Percentiles rank a stretch among this genome's conserved stretches.
These are phyloP conservation scores for Anguilla megastoma DNA, from an alignment of 2,797 vertebrate genomes.

Conservation along the genomic window DNA sequence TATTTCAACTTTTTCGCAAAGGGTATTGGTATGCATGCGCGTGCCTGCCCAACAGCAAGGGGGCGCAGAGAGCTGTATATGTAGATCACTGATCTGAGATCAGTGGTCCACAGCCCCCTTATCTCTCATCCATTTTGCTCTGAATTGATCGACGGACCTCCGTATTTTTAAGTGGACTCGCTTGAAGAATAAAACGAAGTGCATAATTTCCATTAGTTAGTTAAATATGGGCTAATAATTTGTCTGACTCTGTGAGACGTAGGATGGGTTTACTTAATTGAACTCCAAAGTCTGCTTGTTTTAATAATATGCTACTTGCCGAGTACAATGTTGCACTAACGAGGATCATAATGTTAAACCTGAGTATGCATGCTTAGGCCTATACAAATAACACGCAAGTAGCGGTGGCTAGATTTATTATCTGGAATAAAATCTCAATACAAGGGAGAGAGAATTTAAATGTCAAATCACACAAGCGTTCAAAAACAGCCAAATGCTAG, in stretches of 20 bases:
- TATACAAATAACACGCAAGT: neutral
- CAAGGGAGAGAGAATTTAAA: neutral
- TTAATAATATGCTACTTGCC: neutral
- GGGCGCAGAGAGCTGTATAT: neutral
- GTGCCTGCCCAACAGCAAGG: neutral
- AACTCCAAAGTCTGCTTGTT: neutral
- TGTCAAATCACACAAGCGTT: slow-evolving; percentile 4
- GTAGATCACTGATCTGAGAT: neutral
- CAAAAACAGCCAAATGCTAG: neutral
- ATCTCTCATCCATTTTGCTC: neutral
- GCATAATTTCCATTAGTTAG: neutral
- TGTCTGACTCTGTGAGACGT: neutral
- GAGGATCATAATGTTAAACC: neutral
- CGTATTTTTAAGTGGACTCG: neutral
- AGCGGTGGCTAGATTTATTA: neutral
- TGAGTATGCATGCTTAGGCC: neutral
- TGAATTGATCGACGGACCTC: neutral
- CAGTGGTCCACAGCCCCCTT: neutral
- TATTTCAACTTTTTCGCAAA: neutral
- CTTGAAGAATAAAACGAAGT: neutral
- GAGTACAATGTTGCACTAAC: neutral
- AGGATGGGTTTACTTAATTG: neutral
- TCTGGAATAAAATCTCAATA: neutral
- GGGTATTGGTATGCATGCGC: neutral
- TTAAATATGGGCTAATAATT: neutral